Evolutionary conservation across 2,888 invertebrate species (phyloP).

Genomic region (Euclidia mi): DNA sequence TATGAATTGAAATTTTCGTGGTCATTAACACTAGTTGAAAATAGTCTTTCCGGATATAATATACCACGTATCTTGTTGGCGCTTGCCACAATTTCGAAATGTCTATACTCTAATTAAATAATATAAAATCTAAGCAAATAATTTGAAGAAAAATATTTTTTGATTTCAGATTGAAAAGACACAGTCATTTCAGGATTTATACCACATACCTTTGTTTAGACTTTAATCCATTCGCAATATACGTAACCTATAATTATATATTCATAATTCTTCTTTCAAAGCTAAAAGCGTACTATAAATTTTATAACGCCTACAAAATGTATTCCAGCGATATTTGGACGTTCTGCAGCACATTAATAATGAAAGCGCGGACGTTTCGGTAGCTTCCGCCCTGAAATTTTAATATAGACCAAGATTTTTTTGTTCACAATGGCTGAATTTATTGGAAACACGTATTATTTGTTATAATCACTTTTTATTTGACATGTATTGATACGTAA

Average conservation of each 20-base stretch:
- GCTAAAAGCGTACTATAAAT: constrained; percentile 37
- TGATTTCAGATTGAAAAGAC: background rate
- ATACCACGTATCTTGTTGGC: too few relatives aligned
- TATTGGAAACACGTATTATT: constrained; percentile 50
- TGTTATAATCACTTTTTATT: constrained; percentile 49
- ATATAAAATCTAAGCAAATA: too few relatives aligned
- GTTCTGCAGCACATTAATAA: constrained; percentile 62
- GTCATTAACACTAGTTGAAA: too few relatives aligned
- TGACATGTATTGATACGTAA: constrained; percentile 30
- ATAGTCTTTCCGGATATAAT: too few relatives aligned
- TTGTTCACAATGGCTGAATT: constrained; percentile 43
- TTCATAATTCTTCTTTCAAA: constrained; percentile 11
- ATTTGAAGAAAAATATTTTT: too few relatives aligned
- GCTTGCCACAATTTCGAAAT: too few relatives aligned
- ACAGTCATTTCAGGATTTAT: constrained; percentile 3
- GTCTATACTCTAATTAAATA: too few relatives aligned
- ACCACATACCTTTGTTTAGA: too few relatives aligned
- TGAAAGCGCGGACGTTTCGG: constrained; percentile 48
- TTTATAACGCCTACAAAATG: constrained; percentile 26
- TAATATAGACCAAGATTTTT: constrained; percentile 53
- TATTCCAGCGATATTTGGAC: constrained; percentile 45
- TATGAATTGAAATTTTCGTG: too few relatives aligned
- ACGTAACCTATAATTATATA: constrained; percentile 3
- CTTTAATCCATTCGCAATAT: background rate
- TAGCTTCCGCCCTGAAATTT: constrained; percentile 55